Evolutionary conservation across 2,797 vertebrate genomes (phyloP).

Genomic region (Galagoides demidoff): DNA sequence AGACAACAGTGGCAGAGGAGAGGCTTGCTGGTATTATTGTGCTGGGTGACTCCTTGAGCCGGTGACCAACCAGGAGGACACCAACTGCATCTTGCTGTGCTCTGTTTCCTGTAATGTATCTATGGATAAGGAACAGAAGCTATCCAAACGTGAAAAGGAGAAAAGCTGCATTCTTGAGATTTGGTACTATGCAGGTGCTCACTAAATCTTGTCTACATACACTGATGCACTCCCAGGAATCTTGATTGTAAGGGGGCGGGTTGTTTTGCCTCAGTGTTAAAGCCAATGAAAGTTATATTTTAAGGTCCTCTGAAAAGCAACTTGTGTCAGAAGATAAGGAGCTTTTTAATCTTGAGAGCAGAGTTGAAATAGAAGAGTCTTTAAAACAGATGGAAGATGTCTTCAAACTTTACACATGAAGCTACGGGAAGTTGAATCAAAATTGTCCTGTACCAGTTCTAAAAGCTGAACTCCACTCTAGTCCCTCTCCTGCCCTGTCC

Average conservation of each 20-base stretch:
- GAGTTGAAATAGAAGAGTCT: no score
- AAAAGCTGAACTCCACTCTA: not conserved
- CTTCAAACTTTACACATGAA: conserved; percentile 44
- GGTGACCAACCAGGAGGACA: conserved; percentile 88
- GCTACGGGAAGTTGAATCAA: conserved; percentile 70
- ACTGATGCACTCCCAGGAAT: no score
- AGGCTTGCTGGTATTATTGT: conserved; percentile 92
- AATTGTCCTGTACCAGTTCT: not conserved
- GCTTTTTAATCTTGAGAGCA: no score
- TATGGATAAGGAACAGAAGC: conserved; percentile 83
- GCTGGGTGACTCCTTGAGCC: conserved; percentile 93
- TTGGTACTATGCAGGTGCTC: no score
- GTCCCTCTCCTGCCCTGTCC: not conserved
- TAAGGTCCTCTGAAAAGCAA: no score
- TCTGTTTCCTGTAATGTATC: conserved; percentile 81
- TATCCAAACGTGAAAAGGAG: conserved; percentile 84
- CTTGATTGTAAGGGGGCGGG: no score
- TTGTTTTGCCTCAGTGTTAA: no score
- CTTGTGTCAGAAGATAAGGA: no score
- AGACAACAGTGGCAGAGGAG: conserved; percentile 17
- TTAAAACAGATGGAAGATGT: conserved; percentile 75
- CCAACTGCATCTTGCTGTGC: conserved; percentile 89
- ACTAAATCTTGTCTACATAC: no score
- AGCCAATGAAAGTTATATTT: no score
- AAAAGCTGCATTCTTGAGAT: conserved; percentile 72